Evolutionary conservation across 2,113 vertebrate genomes (phyloP), one percentile per base, ranked within the genome.

Genomic region (Zosterops borbonicus): DNA sequence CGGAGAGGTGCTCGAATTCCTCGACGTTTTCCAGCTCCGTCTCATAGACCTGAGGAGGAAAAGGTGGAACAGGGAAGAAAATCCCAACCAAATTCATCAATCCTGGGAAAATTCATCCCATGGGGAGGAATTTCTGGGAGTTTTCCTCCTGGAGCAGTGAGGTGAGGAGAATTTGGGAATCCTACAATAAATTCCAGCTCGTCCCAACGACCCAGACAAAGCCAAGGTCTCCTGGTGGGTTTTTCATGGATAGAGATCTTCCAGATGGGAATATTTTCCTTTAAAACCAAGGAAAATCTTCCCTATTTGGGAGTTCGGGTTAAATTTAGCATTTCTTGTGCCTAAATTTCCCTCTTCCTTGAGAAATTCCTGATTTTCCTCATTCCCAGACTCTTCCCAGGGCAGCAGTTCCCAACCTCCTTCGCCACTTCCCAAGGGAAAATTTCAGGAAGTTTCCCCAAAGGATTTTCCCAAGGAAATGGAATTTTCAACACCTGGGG

Each of bases 11-110:
- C 52, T 98, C 97, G 1, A 99, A 99, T 12, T 92, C 98, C 19
- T 98, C 98, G 3, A 98, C 80, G 0, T 98, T 98, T 97, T 99
- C 99, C 94, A 99, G 79, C 91, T 98, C 97, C 0, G 70, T 97
- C 52, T 99, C 98, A 0, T 98, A 99, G 63, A 99, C 99, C 99
- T 99, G 97, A 11, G 29, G 22, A 63, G 5, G 41, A 28, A 42
- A 27, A 73, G 9, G 5, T 1, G 24, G n/a, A 42, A 3, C 17
- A 2, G 42, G 11, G 53, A 9, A 41, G 33, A 56, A 53, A 55
- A 22, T 10, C 13, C 50, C 59, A 20, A 1, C 7, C 21, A 2
- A 41, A 20, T 5, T 29, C n/a, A 37, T 27, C 3, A 0, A 0
- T n/a, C 23, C 29, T 6, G 0, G 24, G 13, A 15, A 24, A 49